Percentiles rank a stretch among this genome's conserved stretches.
Evolutionary conservation across 2,113 vertebrate species (phyloP).

Genomic region (Theropithecus gelada): DNA sequence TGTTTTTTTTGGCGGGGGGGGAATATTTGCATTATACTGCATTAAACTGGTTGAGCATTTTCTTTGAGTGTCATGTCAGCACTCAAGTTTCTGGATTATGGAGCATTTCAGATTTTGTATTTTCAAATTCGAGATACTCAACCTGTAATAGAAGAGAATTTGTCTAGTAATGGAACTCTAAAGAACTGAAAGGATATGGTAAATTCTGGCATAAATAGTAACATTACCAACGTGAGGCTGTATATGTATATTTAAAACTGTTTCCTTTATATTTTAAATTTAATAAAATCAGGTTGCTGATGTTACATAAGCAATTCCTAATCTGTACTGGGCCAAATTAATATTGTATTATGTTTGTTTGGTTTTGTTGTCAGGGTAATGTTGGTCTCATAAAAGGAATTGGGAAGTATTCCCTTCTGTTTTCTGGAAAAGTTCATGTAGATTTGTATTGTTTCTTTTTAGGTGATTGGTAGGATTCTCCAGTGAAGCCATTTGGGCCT

Average conservation of each 20-base stretch:
- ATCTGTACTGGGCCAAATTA: not conserved
- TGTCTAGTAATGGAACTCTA: not conserved
- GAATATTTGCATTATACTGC: not conserved
- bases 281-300: not conserved
- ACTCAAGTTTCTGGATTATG: not conserved
- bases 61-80: not conserved
- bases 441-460: not conserved
- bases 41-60: not conserved
- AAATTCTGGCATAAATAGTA: slow-evolving; percentile 14
- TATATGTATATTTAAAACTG: not conserved
- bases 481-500: not conserved
- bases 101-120: not conserved
- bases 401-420: not conserved
- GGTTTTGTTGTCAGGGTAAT: not conserved
- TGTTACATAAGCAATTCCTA: not conserved
- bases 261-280: not conserved
- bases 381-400: slow-evolving; percentile 2
- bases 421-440: not conserved
- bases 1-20: not conserved
- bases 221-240: not conserved
- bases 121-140: not conserved
- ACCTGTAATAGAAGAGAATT: not conserved
- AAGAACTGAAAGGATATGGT: not conserved
- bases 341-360: not conserved
- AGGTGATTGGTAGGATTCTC: not conserved